Conservation (phyloP, 2,888 invertebrate genomes). For the Elgonia sp. region DNA sequence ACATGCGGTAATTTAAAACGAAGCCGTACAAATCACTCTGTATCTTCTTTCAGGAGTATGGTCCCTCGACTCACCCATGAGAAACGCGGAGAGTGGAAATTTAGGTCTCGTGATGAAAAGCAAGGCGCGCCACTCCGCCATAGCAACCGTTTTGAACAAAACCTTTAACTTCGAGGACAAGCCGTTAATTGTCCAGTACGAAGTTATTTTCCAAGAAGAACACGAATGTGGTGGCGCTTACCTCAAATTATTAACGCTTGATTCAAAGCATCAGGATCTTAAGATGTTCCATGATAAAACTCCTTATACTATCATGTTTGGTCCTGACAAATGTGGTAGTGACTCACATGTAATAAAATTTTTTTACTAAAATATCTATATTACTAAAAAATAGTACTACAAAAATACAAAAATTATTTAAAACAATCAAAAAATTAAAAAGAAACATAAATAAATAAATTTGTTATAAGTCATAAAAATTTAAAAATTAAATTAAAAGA, state of each 20-base stretch:
- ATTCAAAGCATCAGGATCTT: conserved; percentile 91
- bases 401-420: too few relatives aligned
- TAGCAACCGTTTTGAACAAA: conserved; percentile 92
- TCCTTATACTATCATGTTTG: conserved; percentile 99
- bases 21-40: conserved; percentile 33
- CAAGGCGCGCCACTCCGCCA: conserved; percentile 98
- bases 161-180: conserved; percentile 95
- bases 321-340: conserved; percentile 99
- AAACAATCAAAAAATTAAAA: too few relatives aligned
- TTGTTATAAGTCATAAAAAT: too few relatives aligned
- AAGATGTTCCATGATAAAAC: conserved; percentile 97
- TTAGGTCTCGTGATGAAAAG: conserved; percentile 96
- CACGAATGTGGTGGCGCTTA: conserved; percentile 99
- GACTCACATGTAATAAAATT: conserved; percentile 93
- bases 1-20: conserved; percentile 35
- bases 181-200: conserved; percentile 96
- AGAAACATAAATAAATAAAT: too few relatives aligned
- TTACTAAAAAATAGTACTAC: too few relatives aligned
- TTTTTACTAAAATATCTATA: too few relatives aligned
- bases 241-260: conserved; percentile 95
- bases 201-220: conserved; percentile 97
- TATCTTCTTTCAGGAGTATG: conserved; percentile 88
- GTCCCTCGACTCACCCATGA: conserved; percentile 92
- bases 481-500: too few relatives aligned
- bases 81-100: conserved; percentile 94